Conservation (phyloP, 2,797 vertebrate species). For the Champsocephalus esox region DNA sequence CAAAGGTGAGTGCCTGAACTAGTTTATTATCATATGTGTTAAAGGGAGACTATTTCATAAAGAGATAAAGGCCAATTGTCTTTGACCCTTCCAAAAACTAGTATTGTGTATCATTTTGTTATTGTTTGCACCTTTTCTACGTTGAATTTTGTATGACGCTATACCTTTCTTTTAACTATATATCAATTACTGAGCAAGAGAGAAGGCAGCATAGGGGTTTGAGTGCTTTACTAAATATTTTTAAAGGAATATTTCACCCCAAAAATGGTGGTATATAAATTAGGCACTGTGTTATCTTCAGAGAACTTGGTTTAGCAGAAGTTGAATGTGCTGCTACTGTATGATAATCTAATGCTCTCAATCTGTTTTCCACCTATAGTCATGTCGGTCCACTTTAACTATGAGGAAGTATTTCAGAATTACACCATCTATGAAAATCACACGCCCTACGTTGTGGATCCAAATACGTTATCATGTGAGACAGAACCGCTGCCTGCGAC, state of each 20-base stretch:
- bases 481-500: rapidly evolving
- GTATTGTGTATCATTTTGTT: neutral
- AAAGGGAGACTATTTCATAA: neutral
- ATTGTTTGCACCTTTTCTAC: too few species aligned
- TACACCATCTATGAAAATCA: rapidly evolving
- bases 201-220: too few species aligned
- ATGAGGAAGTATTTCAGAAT: neutral
- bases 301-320: neutral
- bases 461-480: constrained; percentile 9
- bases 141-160: too few species aligned
- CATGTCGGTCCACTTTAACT: rapidly evolving
- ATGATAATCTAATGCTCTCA: neutral
- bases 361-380: constrained; percentile 30
- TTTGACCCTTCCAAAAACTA: neutral
- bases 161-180: neutral
- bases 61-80: too few species aligned
- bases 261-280: too few species aligned
- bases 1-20: constrained; percentile 52
- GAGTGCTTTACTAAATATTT: too few species aligned
- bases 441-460: neutral
- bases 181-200: neutral
- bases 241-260: too few species aligned
- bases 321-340: neutral
- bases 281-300: too few species aligned
- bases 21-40: neutral